Base-by-base conservation (phyloP, 2,113 vertebrate species). In the Perccottus glenii region DNA sequence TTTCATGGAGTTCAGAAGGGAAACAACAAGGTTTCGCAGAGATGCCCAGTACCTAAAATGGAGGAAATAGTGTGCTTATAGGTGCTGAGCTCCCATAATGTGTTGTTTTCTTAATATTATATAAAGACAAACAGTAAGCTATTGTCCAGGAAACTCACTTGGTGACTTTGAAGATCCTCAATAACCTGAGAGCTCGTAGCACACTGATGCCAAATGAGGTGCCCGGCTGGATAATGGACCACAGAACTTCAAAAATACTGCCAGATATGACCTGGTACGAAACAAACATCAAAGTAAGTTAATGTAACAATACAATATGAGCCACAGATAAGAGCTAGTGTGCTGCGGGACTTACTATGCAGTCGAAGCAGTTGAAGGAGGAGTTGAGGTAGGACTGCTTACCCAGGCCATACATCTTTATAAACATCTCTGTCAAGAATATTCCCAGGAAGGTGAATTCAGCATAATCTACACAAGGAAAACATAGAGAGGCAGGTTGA, bases 121-220 rank as follows among this genome's bases (percentile, higher is more conserved):
- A n/a, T 11, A 0, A 33, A 27, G 19, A 27, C 2, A n/a, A 51
- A 11, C 38, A 14, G 45, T 38, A 11, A 44, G 33, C 4, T 44
- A 2, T 11, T 57, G 53, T 15, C 52, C 9, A 15, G 16, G 0
- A 15, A 52, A 94, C 96, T 95, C 88, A 98, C 96, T 98, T 98
- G 79, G 96, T 98, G 91, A 98, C 96, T 93, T 98, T 98, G 94
- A 98, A 98, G 87, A 98, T 98, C 78, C 96, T 95, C 92, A 98
- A 85, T 93, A 98, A 94, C 94, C 96, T 95, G 93, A 98, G 96
- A 93, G 96, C 96, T 93, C 96, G 94, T 73, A 98, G 93, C 85
- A 98, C 96, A 47, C 96, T 98, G 90, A 98, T 98, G 75, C 96
- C 96, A 71, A 98, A 98, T 7, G 96, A 98, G 9, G 96, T 98